phyloP scores from a whole-genome alignment of 2,888 invertebrate genomes.

The Rhorus exstirpatorius region DNA sequence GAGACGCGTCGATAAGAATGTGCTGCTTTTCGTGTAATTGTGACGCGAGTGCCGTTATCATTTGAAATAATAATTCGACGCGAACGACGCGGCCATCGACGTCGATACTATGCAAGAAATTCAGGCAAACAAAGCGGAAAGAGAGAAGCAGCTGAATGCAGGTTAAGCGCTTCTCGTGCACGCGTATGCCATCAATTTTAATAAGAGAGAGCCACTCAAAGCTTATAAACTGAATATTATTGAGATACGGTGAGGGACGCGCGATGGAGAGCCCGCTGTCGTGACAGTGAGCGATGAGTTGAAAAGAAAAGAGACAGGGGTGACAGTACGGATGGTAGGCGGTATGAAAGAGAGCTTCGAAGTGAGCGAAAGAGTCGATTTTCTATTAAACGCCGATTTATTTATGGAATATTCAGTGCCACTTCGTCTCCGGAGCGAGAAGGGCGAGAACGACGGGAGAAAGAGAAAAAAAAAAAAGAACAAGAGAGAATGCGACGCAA shows the following conservation, averaged over 20 bases:
- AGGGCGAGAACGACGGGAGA: conserved; percentile 26
- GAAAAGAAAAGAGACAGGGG: conserved; percentile 41
- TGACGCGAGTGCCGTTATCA: too few species aligned
- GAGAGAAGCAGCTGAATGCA: conserved; percentile 38
- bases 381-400: conserved; percentile 85
- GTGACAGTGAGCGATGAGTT: conserved; percentile 73
- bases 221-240: conserved; percentile 85
- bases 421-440: conserved; percentile 71
- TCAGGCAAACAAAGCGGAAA: background rate
- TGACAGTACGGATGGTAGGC: conserved; percentile 26
- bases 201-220: conserved; percentile 79
- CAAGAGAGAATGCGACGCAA: conserved; percentile 11
- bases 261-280: conserved; percentile 16
- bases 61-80: too few species aligned
- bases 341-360: conserved; percentile 72
- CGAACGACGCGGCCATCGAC: too few species aligned
- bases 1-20: too few species aligned
- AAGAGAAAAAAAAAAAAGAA: conserved; percentile 8
- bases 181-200: conserved; percentile 60
- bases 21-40: too few species aligned
- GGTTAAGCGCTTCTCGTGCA: background rate
- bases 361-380: conserved; percentile 83
- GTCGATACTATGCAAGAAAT: too few species aligned
- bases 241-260: conserved; percentile 78
- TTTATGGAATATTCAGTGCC: conserved; percentile 85